phyloP scores from a whole-genome alignment of 2,888 invertebrate genomes.

The Diarsia rubi region DNA sequence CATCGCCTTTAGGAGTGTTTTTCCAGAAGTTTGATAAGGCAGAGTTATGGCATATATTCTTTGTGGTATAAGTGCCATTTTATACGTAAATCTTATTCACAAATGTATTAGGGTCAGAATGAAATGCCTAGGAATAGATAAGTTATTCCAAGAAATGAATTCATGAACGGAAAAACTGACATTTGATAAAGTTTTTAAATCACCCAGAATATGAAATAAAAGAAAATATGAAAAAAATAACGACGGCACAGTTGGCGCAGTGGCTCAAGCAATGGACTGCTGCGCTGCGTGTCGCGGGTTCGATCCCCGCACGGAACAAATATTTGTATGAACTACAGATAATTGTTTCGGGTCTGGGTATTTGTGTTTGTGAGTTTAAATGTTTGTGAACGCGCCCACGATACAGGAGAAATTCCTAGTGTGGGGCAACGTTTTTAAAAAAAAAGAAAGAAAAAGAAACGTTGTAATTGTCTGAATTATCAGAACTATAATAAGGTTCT shows the following conservation, averaged over 20 bases:
- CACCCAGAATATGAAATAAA: not conserved
- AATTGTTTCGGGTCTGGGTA: too few species aligned
- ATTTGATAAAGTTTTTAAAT: not conserved
- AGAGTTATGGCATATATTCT: not conserved
- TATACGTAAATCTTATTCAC: constrained; percentile 20
- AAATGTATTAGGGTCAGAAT: constrained; percentile 12
- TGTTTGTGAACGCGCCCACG: too few species aligned
- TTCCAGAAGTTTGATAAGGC: constrained; percentile 7
- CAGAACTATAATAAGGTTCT: not conserved
- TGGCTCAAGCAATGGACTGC: too few species aligned
- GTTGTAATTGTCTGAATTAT: not conserved
- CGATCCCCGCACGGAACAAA: too few species aligned
- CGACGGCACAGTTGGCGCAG: too few species aligned
- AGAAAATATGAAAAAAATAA: not conserved
- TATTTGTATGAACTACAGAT: too few species aligned
- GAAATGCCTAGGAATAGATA: constrained; percentile 28
- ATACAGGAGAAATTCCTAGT: too few species aligned
- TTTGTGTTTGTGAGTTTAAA: too few species aligned
- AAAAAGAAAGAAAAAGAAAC: too few species aligned
- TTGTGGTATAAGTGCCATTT: constrained; percentile 2
- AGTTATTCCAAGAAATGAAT: constrained; percentile 10
- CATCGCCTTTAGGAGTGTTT: constrained; percentile 27
- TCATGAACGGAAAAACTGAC: not conserved
- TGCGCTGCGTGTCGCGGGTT: too few species aligned
- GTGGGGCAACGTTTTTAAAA: too few species aligned